Evolutionary conservation across 2,797 vertebrate species (phyloP).

Genomic region (Delichon dasypus): DNA sequence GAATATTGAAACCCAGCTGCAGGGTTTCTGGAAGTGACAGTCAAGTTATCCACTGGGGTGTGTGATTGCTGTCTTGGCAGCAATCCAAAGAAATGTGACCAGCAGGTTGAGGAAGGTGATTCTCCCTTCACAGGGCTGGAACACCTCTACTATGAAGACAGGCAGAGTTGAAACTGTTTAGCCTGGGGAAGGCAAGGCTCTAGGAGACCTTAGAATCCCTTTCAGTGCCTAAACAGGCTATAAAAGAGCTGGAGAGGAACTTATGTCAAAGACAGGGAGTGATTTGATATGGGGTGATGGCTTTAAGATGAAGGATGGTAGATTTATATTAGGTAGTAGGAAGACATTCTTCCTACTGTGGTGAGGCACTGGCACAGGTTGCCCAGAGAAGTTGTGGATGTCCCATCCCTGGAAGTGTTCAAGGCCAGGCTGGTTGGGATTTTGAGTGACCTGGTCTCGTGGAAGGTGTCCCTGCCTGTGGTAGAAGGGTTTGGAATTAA

Average conservation of each 20-base stretch:
- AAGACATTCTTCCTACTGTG: background rate
- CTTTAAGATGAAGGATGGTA: background rate
- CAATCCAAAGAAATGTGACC: background rate
- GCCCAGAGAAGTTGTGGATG: background rate
- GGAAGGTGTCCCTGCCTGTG: background rate
- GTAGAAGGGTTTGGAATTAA: background rate
- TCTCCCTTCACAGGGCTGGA: background rate
- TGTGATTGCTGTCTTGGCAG: rapidly evolving
- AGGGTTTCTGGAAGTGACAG: background rate
- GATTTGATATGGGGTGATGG: background rate
- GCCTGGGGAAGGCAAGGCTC: background rate
- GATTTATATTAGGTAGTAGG: background rate
- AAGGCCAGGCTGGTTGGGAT: background rate
- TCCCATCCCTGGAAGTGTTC: background rate
- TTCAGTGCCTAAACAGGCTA: background rate
- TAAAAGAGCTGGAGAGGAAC: background rate
- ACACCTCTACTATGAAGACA: background rate
- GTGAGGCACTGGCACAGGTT: background rate
- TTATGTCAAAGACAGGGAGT: background rate
- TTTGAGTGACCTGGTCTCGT: background rate
- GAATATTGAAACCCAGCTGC: background rate
- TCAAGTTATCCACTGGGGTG: background rate
- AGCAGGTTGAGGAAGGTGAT: background rate
- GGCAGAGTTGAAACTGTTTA: background rate
- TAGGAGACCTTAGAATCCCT: background rate